Evolutionary conservation across 2,113 vertebrate genomes (phyloP).

Genomic region (Colistium nudipinnis): DNA sequence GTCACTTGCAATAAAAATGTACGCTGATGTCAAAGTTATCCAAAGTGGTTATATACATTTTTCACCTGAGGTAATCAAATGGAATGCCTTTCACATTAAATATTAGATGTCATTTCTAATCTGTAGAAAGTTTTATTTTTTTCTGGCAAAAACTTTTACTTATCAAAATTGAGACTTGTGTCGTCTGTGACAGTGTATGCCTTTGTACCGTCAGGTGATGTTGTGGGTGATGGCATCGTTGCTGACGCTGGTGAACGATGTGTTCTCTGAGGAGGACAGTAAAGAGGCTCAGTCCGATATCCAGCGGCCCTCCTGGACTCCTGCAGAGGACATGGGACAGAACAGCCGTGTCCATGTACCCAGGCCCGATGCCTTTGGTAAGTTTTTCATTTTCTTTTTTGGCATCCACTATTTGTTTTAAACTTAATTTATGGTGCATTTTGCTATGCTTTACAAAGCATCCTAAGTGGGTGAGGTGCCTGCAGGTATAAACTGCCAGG

Average conservation of each 20-base stretch:
- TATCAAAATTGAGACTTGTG: too few species aligned
- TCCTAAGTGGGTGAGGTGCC: neutral
- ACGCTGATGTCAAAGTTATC: too few species aligned
- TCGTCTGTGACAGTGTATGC: neutral
- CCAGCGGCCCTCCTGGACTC: conserved; percentile 27
- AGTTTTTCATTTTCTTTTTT: neutral
- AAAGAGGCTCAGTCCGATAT: conserved; percentile 44
- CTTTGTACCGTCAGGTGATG: conserved; percentile 56
- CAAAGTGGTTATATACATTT: too few species aligned
- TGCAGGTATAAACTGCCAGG: neutral
- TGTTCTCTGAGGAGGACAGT: conserved; percentile 55
- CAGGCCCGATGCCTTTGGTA: conserved; percentile 36
- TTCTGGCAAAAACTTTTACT: too few species aligned
- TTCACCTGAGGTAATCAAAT: too few species aligned
- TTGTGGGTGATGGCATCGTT: conserved; percentile 65
- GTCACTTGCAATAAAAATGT: too few species aligned
- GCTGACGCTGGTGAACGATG: conserved; percentile 63
- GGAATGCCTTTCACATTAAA: too few species aligned
- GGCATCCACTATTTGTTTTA: too few species aligned
- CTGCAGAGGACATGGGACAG: conserved; percentile 21
- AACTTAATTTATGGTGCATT: too few species aligned
- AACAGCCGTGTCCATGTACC: neutral
- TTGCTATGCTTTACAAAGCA: neutral
- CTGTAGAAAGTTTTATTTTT: too few species aligned
- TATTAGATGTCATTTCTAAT: too few species aligned